Base-by-base conservation (phyloP, 1,140 invertebrate genomes). In the Zophobas morio region DNA sequence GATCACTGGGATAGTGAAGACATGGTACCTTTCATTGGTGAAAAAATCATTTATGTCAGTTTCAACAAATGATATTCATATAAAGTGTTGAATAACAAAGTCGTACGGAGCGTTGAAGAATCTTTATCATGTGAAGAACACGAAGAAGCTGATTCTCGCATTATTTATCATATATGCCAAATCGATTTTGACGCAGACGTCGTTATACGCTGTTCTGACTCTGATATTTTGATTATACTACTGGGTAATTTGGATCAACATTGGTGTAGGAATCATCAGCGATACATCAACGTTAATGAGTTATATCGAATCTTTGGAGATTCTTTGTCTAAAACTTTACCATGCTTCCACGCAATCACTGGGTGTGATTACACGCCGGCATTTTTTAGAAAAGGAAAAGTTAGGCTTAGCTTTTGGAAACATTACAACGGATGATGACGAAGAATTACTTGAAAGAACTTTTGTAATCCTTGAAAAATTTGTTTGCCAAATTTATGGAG, bases 161-260 rank as follows among this genome's bases (percentile, higher is more conserved):
- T 82, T 46, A 70, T 78, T 66, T 83, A 74, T 79, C 82, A 80
- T 75, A 57, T 77, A 60, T 82, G 79, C 70, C 56, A 80, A 47
- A 57, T 78, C n/a, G 70, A 80, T 70, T 46, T 32, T 71, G 57
- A 81, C 70, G 73, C 57, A 60, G 72, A 79, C 54, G 76, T 84
- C 72, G 54, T 56, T n/a, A 78, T 84, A 33, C 72, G 78, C 72
- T 81, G 74, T 36, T 81, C 82, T 6, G 80, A 84, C 77, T 83
- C 82, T 8, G 84, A 86, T 75, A 81, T 86, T 71, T 40, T 77
- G 6, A 60, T 83, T 32, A 85, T 85, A 20, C 77, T 85, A 78
- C 53, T 85, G 0, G 82, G 75, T 6, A 81, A 85, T 79, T 83
- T 85, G 42, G 63, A 81, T 85, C 47, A 6, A 78, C 1, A 53